These are phyloP conservation scores for Lampropteryx suffumata DNA, from an alignment of 2,888 invertebrate genomes.

Conservation along the genomic window DNA sequence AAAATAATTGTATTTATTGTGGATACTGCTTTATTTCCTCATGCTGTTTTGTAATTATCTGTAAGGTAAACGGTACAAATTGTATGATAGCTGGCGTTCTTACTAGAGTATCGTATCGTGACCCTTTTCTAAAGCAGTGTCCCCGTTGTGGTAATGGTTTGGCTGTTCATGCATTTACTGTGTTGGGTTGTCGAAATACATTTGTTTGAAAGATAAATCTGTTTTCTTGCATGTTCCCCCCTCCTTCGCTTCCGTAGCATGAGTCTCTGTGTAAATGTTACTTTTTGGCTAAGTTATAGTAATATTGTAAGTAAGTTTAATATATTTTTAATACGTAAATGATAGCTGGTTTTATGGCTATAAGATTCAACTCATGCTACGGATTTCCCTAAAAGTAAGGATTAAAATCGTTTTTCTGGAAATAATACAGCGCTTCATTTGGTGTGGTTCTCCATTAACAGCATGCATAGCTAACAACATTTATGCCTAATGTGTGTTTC, in stretches of 20 bases:
- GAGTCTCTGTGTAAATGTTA: conserved; percentile 44
- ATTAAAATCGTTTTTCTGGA: conserved; percentile 3
- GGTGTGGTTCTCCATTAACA: conserved; percentile 21
- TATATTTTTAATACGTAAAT: too few species aligned
- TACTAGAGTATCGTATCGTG: too few species aligned
- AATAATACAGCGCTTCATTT: conserved; percentile 20
- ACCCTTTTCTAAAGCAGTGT: conserved; percentile 44
- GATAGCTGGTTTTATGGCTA: too few species aligned
- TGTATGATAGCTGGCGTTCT: background rate
- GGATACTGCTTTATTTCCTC: conserved; percentile 47
- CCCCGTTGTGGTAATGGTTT: conserved; percentile 52
- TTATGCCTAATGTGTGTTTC: conserved; percentile 5
- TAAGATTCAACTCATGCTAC: conserved; percentile 35
- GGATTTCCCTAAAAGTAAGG: conserved; percentile 28
- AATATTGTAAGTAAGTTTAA: background rate
- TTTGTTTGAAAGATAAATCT: conserved; percentile 68
- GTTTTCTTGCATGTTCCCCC: conserved; percentile 79
- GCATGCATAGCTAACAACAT: conserved; percentile 21
- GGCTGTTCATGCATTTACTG: conserved; percentile 70
- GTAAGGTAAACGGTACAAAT: background rate
- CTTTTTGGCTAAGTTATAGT: too few species aligned
- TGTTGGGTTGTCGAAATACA: conserved; percentile 77
- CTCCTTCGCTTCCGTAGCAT: conserved; percentile 56
- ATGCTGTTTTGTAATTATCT: conserved; percentile 7
- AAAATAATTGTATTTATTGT: conserved; percentile 43